Base-by-base conservation (phyloP, 2,888 invertebrate species). In the Epistrophe grossulariae region DNA sequence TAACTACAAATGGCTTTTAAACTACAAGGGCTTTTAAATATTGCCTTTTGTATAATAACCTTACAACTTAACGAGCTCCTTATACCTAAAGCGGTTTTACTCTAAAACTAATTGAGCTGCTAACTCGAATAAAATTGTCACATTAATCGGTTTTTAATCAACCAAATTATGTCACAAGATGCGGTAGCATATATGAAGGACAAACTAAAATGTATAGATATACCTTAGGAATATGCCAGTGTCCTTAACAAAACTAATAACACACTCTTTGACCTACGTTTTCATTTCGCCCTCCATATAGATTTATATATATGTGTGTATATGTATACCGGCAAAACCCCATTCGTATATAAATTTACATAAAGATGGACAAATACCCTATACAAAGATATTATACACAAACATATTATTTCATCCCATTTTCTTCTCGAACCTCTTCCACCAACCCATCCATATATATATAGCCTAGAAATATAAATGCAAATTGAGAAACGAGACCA, bases 91-190 rank as follows among this genome's bases (percentile, higher is more conserved):
- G 60, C 8, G 60, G n/a, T 17, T 31, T 55, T 31, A 9, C 8
- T 28, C 5, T 15, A 13, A 15, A 64, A 45, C 45, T 64, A 24
- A 60, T 64, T 17, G 9, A 11, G 28, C 28, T 48, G 15, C 55
- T 64, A 71, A 77, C 57, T 82, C 24, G 4, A 82, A 72, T 52
- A 68, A 52, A 72, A 72, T 78, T 35, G 52, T n/a, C 59, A 50
- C 52, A 50, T 72, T 50, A 82, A 82, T 43, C 45, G 59, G 40
- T 77, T 59, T 82, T 77, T 72, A 77, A 78, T 77, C 45, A 82
- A 72, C 59, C 62, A 19, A 52, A 59, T 82, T 77, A 59, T 66
- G 59, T 82, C 64, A 68, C 71, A 52, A 10, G 31, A 45, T 17
- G 62, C 7, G 62, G 17, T 19, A 52, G 11, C 40, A 74, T 50